Evolutionary conservation across 2,888 invertebrate genomes (phyloP), one percentile per base, ranked within the genome.

Genomic region (Ceramica pisi): DNA sequence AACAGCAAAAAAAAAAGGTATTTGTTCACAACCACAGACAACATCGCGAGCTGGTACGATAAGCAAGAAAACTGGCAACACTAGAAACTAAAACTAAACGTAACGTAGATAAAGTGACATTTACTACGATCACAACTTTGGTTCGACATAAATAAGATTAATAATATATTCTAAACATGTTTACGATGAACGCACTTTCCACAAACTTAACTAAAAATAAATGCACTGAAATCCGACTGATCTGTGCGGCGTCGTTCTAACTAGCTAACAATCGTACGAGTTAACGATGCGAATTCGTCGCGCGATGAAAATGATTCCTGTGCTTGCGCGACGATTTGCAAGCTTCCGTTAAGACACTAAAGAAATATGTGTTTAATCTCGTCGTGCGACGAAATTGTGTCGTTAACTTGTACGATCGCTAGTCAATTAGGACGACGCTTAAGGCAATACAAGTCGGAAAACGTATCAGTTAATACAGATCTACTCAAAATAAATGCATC

Each of bases 401-500:
- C 31, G 31, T 3, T 31, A 31, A 31, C 31, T 31, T 6, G 2
- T 31, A 5, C 31, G 31, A 31, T 31, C 5, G 31, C 5, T 31
- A 31, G 31, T 5, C 31, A 31, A 31, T 31, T 31, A 31, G 31
- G 31, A 31, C 31, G 2, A 31, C 31, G 5, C 4, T 6, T 31
- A 31, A 31, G 31, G 31, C 0, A 0, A 31, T 3, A 31, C 31
- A 31, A 69, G 7, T 73, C 68, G 23, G 26, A 26, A 57, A 48
- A 56, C 8, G 8, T 55, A 56, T 48, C 56, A 70, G 41, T 75
- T 76, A 69, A 80, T 53, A 71, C 69, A 80, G 56, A 82, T 73
- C 64, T 73, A 82, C 38, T 80, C 71, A 74, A 70, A 83, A 76
- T 83, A 82, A 83, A 83, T 83, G 84, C 84, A 81, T 60, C n/a